phyloP scores from a whole-genome alignment of 1,140 invertebrate genomes.

The Cheumatopsyche charites region DNA sequence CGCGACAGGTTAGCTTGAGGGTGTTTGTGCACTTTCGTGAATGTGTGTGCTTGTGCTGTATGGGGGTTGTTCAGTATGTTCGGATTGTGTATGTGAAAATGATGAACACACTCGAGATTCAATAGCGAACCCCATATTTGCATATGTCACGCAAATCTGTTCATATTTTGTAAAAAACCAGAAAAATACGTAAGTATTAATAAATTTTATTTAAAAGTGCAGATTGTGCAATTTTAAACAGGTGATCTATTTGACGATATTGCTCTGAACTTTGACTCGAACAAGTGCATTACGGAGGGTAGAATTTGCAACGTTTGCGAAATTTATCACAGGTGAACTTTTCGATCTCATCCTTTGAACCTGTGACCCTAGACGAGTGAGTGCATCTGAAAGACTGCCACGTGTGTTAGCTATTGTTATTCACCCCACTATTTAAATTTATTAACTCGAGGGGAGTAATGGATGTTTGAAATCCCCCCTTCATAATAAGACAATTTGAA shows the following conservation, averaged over 20 bases:
- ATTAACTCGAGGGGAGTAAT: neutral
- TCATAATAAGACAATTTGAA: too few relatives aligned
- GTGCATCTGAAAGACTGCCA: neutral
- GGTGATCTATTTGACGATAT: too few relatives aligned
- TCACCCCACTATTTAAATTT: neutral
- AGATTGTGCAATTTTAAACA: too few relatives aligned
- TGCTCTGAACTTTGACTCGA: too few relatives aligned
- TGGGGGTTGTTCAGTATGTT: constrained; percentile 25
- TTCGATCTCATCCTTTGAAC: constrained; percentile 10
- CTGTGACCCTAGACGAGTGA: neutral
- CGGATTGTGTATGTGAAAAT: too few relatives aligned
- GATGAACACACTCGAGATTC: too few relatives aligned
- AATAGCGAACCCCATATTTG: too few relatives aligned
- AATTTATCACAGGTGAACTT: neutral
- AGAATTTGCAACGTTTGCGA: neutral
- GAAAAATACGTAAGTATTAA: too few relatives aligned
- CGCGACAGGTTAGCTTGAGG: constrained; percentile 13
- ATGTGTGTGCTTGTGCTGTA: neutral
- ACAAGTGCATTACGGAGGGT: neutral
- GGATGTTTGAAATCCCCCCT: neutral
- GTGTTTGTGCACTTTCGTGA: neutral
- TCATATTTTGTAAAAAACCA: too few relatives aligned
- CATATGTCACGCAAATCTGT: too few relatives aligned
- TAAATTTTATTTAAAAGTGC: too few relatives aligned
- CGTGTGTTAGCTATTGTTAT: constrained; percentile 21